Conservation (phyloP, 2,888 invertebrate species). For the Buathra laborator region DNA sequence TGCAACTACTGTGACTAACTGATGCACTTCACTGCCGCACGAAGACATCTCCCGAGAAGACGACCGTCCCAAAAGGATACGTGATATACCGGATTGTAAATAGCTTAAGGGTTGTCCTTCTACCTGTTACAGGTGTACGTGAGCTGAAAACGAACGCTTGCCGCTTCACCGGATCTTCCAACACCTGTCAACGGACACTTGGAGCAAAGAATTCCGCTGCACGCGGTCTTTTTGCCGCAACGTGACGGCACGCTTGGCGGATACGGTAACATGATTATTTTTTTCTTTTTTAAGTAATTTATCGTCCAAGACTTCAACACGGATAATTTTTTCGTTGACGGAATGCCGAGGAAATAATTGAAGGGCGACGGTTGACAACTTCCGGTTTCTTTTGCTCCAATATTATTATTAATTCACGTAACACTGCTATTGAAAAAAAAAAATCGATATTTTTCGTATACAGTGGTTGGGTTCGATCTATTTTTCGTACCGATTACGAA, state of each 20-base stretch:
- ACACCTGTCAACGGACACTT: constrained; percentile 69
- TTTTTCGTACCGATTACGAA: background rate
- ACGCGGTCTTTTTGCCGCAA: constrained; percentile 67
- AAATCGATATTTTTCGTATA: background rate
- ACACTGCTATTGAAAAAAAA: background rate
- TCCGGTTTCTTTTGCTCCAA: background rate
- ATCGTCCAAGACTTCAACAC: background rate
- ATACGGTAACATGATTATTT: constrained; percentile 61
- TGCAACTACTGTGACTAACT: background rate
- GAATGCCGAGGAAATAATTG: constrained; percentile 52
- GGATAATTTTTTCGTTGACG: constrained; percentile 8
- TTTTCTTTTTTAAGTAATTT: background rate
- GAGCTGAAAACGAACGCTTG: constrained; percentile 73
- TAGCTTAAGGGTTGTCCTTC: constrained; percentile 43
- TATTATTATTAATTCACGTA: background rate
- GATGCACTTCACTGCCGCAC: background rate
- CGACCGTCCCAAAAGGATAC: constrained; percentile 1
- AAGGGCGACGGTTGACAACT: constrained; percentile 7
- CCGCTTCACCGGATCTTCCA: constrained; percentile 63
- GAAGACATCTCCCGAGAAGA: constrained; percentile 19
- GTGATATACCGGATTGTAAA: constrained; percentile 40
- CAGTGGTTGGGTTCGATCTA: background rate
- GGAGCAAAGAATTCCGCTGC: constrained; percentile 67
- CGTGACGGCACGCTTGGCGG: constrained; percentile 71
- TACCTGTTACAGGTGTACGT: constrained; percentile 77